A percentile compares a stretch with the other conserved stretches of the same genome.
These are phyloP conservation scores for Caenorhabditis japonica DNA, from an alignment of 2,888 invertebrate species.

Conservation along the genomic window DNA sequence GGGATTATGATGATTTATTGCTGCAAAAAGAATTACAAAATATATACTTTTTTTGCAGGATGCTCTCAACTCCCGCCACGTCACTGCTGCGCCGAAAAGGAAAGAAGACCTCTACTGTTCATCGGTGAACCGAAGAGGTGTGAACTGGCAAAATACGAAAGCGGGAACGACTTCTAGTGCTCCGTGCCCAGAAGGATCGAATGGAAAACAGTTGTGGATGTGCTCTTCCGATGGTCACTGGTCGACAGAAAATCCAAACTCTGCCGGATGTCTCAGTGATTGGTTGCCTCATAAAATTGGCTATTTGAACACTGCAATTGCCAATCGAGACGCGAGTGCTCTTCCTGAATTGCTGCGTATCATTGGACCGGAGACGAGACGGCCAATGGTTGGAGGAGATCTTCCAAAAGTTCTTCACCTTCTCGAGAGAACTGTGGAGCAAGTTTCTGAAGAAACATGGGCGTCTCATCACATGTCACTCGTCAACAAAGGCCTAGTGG, in stretches of 20 bases:
- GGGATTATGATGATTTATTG: constrained; percentile 30
- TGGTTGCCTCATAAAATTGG: constrained; percentile 37
- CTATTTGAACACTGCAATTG: constrained; percentile 27
- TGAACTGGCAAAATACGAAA: constrained; percentile 46
- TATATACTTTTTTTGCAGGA: constrained; percentile 12
- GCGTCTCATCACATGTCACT: constrained; percentile 22
- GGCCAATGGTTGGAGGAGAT: constrained; percentile 66
- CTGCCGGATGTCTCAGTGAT: constrained; percentile 46
- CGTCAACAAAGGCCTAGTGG: constrained; percentile 36
- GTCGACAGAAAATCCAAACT: constrained; percentile 53
- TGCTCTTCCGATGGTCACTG: constrained; percentile 63
- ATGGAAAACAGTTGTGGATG: constrained; percentile 59
- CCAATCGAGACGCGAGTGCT: constrained; percentile 38
- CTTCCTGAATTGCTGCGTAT: constrained; percentile 53
- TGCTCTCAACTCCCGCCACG: too few species aligned
- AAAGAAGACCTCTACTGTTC: constrained; percentile 27
- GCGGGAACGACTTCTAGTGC: constrained; percentile 25
- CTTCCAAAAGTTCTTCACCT: constrained; percentile 56
- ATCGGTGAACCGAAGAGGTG: constrained; percentile 28
- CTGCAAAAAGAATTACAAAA: neutral
- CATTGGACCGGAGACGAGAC: constrained; percentile 39
- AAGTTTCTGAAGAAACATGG: constrained; percentile 46
- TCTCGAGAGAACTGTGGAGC: constrained; percentile 45
- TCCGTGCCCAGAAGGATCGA: constrained; percentile 43
- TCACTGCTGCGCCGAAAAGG: too few species aligned